Evolutionary conservation across 2,113 vertebrate genomes (phyloP).

Genomic region (Atherinomorus stipes): DNA sequence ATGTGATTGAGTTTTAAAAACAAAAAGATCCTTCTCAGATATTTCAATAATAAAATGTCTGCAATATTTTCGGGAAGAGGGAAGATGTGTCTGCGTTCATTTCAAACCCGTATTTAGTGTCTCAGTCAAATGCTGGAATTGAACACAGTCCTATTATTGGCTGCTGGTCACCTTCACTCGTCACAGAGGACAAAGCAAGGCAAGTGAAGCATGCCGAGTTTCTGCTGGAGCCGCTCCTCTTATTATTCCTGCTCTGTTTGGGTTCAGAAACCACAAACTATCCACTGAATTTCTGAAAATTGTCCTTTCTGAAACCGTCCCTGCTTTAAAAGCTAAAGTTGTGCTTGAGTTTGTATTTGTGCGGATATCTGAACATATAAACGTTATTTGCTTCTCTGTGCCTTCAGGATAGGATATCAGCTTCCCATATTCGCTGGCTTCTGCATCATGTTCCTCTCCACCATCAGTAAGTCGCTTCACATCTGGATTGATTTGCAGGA

Average conservation of each 20-base stretch:
- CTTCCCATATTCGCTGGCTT: slow-evolving; percentile 96
- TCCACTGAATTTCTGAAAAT: too few relatives aligned
- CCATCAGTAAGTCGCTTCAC: slow-evolving; percentile 89
- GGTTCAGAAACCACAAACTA: too few relatives aligned
- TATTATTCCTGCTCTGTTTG: too few relatives aligned
- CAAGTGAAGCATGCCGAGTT: slow-evolving; percentile 60
- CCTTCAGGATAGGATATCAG: slow-evolving; percentile 94
- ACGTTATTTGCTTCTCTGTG: slow-evolving; percentile 5
- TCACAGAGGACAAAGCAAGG: slow-evolving; percentile 66
- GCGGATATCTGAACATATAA: not conserved
- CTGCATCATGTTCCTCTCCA: slow-evolving; percentile 98
- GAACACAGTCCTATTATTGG: slow-evolving; percentile 59
- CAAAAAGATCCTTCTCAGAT: not conserved
- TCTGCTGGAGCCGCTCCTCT: slow-evolving; percentile 4
- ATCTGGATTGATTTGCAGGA: not conserved
- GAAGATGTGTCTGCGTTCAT: slow-evolving; percentile 13
- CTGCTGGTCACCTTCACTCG: slow-evolving; percentile 60
- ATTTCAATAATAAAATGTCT: not conserved
- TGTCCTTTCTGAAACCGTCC: too few relatives aligned
- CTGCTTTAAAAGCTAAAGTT: too few relatives aligned
- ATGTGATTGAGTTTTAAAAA: too few relatives aligned
- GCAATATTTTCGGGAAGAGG: not conserved
- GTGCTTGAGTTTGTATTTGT: too few relatives aligned
- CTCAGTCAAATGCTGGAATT: slow-evolving; percentile 58
- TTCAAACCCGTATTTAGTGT: slow-evolving; percentile 54